These are phyloP conservation scores for Catostylus mosaicus DNA, from an alignment of 30 jellyfish, hydroid and myxozoan genomes.

Conservation along the genomic window DNA sequence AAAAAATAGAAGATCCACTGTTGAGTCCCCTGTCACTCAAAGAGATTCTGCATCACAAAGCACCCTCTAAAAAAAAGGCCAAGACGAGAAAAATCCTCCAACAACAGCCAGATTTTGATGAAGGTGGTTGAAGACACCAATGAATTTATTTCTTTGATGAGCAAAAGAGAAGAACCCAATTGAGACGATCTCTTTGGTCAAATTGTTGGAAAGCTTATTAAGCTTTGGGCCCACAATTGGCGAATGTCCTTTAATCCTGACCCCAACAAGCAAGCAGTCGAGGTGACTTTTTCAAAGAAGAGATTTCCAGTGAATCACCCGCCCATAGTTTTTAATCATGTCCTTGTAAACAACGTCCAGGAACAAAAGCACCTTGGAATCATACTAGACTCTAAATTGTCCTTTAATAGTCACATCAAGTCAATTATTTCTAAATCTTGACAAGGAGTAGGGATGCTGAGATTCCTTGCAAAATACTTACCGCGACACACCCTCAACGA, in stretches of 20 bases:
- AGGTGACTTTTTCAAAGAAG: slow-evolving; percentile 50
- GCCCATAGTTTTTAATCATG: slow-evolving; percentile 41
- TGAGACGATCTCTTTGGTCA: slow-evolving; percentile 46
- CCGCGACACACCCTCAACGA: slow-evolving; percentile 55
- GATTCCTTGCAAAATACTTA: slow-evolving; percentile 43
- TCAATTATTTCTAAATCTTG: slow-evolving; percentile 46
- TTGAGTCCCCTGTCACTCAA: slow-evolving; percentile 8
- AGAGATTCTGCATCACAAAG: neutral
- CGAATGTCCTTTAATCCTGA: slow-evolving; percentile 75
- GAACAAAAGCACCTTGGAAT: slow-evolving; percentile 45
- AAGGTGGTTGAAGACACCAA: slow-evolving; percentile 11
- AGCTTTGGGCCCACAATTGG: slow-evolving; percentile 55
- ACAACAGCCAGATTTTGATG: too few species aligned
- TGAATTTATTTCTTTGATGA: neutral
- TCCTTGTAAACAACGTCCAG: slow-evolving; percentile 44
- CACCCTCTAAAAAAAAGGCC: slow-evolving; percentile 7
- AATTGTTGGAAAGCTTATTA: slow-evolving; percentile 25
- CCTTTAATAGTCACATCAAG: slow-evolving; percentile 36
- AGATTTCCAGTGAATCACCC: slow-evolving; percentile 52
- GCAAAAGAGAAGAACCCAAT: slow-evolving; percentile 19
- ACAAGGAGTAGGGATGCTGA: slow-evolving; percentile 49
- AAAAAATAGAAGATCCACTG: neutral
- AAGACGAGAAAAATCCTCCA: too few species aligned
- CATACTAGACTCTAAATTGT: slow-evolving; percentile 35
- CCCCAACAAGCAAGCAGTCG: slow-evolving; percentile 70